Evolutionary conservation across 2,888 invertebrate genomes (phyloP), one percentile per base, ranked within the genome.

Genomic region (Synanthedon vespiformis): DNA sequence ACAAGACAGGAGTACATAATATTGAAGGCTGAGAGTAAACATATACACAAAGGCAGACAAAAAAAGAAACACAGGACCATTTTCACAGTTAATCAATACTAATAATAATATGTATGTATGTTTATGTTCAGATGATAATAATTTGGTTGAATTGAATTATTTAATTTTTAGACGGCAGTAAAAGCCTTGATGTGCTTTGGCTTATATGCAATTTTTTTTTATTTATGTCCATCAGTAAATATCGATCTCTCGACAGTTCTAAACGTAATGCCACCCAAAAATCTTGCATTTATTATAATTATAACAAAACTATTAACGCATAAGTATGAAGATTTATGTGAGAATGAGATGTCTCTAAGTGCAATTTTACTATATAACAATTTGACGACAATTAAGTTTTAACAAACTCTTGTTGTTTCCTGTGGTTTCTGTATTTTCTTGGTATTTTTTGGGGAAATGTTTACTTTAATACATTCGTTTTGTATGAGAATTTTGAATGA

Each of bases 271-370:
- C 76, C 79, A 77, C 81, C 84, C 84, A 85, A 83, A 84, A 78
- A 83, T 77, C 73, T 79, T 84, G 81, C 82, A 84, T 85, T 85
- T 84, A 84, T 70, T 67, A 51, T 53, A 40, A 41, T 48, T 50
- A 54, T 70, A 73, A 63, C 67, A 63, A 64, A 74, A 70, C 69
- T 77, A 73, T 70, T 74, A 74, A 61, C 66, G 60, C 53, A 52
- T 80, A 77, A 77, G 75, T 73, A 63, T 63, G 65, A 59, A 61
- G 65, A 68, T 72, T 73, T 72, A 56, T 63, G 63, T 59, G 74
- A 71, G 71, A 74, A 72, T 70, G 61, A 18, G 54, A 58, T 75
- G 70, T 78, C 66, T 72, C 65, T 71, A 70, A 78, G 84, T 84
- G 84, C 82, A 84, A 84, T 84, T 82, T 79, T 75, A 74, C 67